phyloP scores from a whole-genome alignment of 2,113 vertebrate species.

The Bos javanicus region DNA sequence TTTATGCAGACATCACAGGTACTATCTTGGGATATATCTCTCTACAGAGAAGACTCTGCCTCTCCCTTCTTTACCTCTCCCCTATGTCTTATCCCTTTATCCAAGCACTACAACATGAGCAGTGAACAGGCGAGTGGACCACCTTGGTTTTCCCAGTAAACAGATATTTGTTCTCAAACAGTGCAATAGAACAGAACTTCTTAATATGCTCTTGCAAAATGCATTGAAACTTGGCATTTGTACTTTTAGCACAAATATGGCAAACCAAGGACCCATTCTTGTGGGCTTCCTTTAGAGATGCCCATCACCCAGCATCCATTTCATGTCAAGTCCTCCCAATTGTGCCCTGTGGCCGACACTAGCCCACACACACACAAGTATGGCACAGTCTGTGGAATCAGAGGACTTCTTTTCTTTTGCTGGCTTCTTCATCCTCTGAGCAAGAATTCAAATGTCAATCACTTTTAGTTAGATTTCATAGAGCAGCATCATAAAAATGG shows the following conservation, averaged over 20 bases:
- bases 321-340: slow-evolving; percentile 37
- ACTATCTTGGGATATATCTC: background rate
- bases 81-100: background rate
- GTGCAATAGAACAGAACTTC: background rate
- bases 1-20: background rate
- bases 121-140: background rate
- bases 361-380: slow-evolving; percentile 49
- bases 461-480: slow-evolving; percentile 85
- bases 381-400: slow-evolving; percentile 57
- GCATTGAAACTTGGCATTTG: background rate
- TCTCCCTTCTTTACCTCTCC: background rate
- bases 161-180: background rate
- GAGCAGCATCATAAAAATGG: slow-evolving; percentile 85
- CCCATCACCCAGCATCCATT: slow-evolving; percentile 15
- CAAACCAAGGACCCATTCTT: background rate
- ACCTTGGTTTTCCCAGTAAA: background rate
- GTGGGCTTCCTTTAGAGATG: background rate
- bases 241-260: background rate
- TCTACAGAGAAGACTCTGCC: background rate
- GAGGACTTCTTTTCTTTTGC: slow-evolving; percentile 69
- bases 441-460: slow-evolving; percentile 85
- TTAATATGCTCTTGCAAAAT: slow-evolving; percentile 39
- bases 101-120: background rate
- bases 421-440: slow-evolving; percentile 75
- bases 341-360: slow-evolving; percentile 56